A percentile compares a stretch with the other conserved stretches of the same genome.
These are phyloP conservation scores for Drosophila meridionalis DNA, from an alignment of 2,888 invertebrate species.

Conservation along the genomic window DNA sequence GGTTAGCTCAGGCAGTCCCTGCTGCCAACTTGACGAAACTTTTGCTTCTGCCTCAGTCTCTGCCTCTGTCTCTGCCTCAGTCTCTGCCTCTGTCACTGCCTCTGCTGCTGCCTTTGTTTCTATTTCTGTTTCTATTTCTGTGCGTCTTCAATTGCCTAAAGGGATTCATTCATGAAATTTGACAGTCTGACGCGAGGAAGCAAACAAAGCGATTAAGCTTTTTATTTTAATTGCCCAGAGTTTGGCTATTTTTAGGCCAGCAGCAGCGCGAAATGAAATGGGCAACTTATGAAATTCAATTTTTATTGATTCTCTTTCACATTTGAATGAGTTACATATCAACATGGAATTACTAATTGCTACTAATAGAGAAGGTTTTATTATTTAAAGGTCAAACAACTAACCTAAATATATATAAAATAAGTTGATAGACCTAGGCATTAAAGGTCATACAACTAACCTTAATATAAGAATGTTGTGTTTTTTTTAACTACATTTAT, in stretches of 20 bases:
- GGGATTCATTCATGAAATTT: conserved; percentile 75
- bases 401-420: too few relatives aligned
- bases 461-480: too few relatives aligned
- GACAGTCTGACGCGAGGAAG: conserved; percentile 56
- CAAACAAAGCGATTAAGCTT: conserved; percentile 68
- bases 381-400: too few relatives aligned
- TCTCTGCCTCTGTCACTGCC: conserved; percentile 22
- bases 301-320: conserved; percentile 6
- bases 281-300: conserved; percentile 12
- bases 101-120: conserved; percentile 1
- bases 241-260: conserved; percentile 59
- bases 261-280: conserved; percentile 20
- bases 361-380: neutral
- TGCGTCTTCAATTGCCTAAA: conserved; percentile 58
- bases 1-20: conserved; percentile 25
- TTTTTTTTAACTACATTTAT: too few relatives aligned
- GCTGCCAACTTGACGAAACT: conserved; percentile 68
- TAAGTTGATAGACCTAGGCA: too few relatives aligned
- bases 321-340: neutral
- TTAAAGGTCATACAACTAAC: too few relatives aligned
- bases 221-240: conserved; percentile 65
- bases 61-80: conserved; percentile 21
- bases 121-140: conserved; percentile 19
- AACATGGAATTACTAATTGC: neutral
- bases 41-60: conserved; percentile 39